Base-by-base conservation (phyloP, 2,113 vertebrate genomes). In the Istiophorus platypterus region DNA sequence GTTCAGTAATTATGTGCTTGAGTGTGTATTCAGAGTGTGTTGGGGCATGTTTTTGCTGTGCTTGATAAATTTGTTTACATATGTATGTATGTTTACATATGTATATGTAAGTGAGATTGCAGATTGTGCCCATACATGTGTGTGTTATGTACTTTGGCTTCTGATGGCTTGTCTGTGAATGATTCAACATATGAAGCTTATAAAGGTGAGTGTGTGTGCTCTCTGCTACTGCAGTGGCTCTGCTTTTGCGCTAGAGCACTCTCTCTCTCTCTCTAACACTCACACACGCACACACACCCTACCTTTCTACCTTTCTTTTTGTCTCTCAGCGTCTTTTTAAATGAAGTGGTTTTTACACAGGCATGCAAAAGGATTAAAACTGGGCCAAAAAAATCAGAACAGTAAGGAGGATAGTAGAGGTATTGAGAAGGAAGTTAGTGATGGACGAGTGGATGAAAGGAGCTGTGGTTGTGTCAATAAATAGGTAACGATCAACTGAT, bases 401-500 rank as follows among this genome's bases (percentile, higher is more conserved):
- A 20, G 29, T 29, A 62, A 12, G 2, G 52, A 29, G 64, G 63
- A 65, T 24, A 66, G 42, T 39, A 58, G 78, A 81, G 66, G 61
- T 70, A 72, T 34, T 7, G 22, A 65, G 34, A 18, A 39, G 52
- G 4, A 54, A 66, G 11, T 69, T 39, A 79, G 45, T 51, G 68
- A 81, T 64, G 45, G 49, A 42, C 11, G 9, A 82, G 84, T 76
- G 68, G 61, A 84, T 42, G 4, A 80, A 54, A 77, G 68, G 68
- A 47, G 71, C 56, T 67, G 59, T 65, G 75, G 45, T 58, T 78
- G 62, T 42, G 70, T 76, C 41, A 83, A 27, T 81, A 87, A 85
- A 85, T 72, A 73, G 70, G 18, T 1, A n/a, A 80, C 78, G n/a
- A n/a, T n/a, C n/a, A n/a, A n/a, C n/a, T n/a, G n/a, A n/a, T n/a